Base-by-base conservation (phyloP, 2,797 vertebrate species). In the Argyrosomus regius region DNA sequence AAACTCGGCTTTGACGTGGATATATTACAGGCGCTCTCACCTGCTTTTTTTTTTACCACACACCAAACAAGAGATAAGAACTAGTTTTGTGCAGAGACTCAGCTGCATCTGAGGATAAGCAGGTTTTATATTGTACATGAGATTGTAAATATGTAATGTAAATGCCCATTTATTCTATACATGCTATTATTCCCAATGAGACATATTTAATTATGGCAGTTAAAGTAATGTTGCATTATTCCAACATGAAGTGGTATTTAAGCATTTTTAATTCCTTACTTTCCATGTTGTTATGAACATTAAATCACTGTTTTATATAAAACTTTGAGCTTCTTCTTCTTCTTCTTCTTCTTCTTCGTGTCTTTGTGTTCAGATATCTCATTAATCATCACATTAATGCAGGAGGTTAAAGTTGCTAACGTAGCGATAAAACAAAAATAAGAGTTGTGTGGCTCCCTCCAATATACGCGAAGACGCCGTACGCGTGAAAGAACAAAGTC, bases 121-220 rank as follows among this genome's bases (percentile, higher is more conserved):
- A 58, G 74, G 74, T 58, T 83, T 75, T 78, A 67, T 93, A 18
- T 75, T 96, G 95, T 92, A 96, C 92, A 95, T 92, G 91, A 85
- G 80, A 91, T 71, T 97, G 96, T 96, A 97, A 91, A 97, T 96
- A 94, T 94, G 88, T 95, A 93, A 94, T 95, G 90, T 96, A 95
- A 94, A 95, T 95, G 73, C 73, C 74, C 88, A 89, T 93, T 92
- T 94, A 88, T 93, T 92, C 92, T 80, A 90, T 87, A 92, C 90
- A 72, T 82, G 81, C 87, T 87, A 78, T 84, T 85, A 88, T 94
- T 93, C 90, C 92, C 91, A 91, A 77, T 85, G 87, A 87, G 58
- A 88, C 87, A 87, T 94, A 94, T 94, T 94, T 95, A 93, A 93
- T 87, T 75, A 68, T 84, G 81, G 69, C 75, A 82, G 61, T 82